Conservation (phyloP, 2,888 invertebrate genomes). For the Aleiodes alternator region DNA sequence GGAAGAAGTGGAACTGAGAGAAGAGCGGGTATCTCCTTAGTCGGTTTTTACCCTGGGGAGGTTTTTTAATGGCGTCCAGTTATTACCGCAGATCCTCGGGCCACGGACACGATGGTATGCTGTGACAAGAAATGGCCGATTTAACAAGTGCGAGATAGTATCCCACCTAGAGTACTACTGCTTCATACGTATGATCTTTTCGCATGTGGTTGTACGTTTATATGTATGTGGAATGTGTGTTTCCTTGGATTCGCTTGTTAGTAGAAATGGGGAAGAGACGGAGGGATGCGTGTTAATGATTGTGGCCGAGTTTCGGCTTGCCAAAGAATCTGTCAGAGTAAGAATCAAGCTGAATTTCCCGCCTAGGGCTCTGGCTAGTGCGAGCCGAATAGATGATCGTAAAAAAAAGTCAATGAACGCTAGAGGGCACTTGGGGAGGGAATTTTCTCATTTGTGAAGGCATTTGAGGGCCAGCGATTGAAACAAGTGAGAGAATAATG, state of each 20-base stretch:
- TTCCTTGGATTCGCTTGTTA: slow-evolving; percentile 47
- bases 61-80: slow-evolving; percentile 75
- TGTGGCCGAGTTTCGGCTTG: slow-evolving; percentile 50
- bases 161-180: slow-evolving; percentile 38
- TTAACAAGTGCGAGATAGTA: slow-evolving; percentile 67
- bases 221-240: slow-evolving; percentile 29
- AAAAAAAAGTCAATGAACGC: not conserved
- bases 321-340: not conserved
- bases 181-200: slow-evolving; percentile 20
- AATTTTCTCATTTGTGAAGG: no score
- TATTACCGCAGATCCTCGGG: slow-evolving; percentile 73
- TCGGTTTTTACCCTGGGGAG: slow-evolving; percentile 73
- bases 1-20: slow-evolving; percentile 52
- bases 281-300: slow-evolving; percentile 56
- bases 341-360: no score
- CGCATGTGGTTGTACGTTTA: slow-evolving; percentile 11
- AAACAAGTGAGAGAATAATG: no score
- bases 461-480: no score
- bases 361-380: no score
- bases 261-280: slow-evolving; percentile 54
- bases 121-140: slow-evolving; percentile 71
- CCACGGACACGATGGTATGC: slow-evolving; percentile 72
- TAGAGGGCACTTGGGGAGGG: no score
- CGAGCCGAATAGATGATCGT: not conserved
- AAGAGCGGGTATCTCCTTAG: slow-evolving; percentile 63